Conservation (phyloP, 64 coral and sea anemone species). For the Actinia tenebrosa region DNA sequence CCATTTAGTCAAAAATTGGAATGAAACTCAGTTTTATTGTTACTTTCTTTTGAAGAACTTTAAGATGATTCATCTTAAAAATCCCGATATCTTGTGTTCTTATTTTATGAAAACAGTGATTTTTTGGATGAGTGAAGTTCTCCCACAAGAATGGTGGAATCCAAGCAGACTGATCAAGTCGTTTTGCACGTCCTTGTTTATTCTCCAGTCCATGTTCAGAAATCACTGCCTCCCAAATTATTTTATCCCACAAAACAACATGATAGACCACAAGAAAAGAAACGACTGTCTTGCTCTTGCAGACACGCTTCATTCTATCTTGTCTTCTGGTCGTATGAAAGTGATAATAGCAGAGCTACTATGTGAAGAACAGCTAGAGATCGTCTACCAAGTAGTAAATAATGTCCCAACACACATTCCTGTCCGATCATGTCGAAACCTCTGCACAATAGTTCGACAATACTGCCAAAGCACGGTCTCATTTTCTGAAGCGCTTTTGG, state of each 20-base stretch:
- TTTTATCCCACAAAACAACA: constrained; percentile 23
- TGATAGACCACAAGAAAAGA: constrained; percentile 18
- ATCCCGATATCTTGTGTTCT: constrained; percentile 21
- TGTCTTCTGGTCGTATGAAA: constrained; percentile 19
- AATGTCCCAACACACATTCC: neutral
- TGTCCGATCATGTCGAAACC: neutral
- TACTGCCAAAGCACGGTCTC: constrained; percentile 10
- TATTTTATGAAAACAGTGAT: constrained; percentile 20
- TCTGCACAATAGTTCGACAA: constrained; percentile 9
- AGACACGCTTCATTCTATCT: neutral
- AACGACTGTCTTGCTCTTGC: constrained; percentile 10
- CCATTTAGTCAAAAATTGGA: constrained; percentile 8
- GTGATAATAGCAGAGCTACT: constrained; percentile 19
- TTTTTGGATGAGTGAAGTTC: constrained; percentile 22
- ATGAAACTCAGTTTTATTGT: constrained; percentile 19
- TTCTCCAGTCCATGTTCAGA: constrained; percentile 14
- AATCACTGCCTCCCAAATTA: neutral
- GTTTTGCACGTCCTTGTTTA: constrained; percentile 14
- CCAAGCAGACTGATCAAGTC: constrained; percentile 9
- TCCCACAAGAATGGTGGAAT: constrained; percentile 28
- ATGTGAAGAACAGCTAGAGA: constrained; percentile 4
- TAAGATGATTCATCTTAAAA: constrained; percentile 20
- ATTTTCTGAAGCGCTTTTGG: constrained; percentile 22
- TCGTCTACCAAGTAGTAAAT: constrained; percentile 7
- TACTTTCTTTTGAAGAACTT: constrained; percentile 22